Percentiles rank a stretch among this genome's conserved stretches.
These are phyloP conservation scores for Agrochola lota DNA, from an alignment of 2,888 invertebrate genomes.

Conservation along the genomic window DNA sequence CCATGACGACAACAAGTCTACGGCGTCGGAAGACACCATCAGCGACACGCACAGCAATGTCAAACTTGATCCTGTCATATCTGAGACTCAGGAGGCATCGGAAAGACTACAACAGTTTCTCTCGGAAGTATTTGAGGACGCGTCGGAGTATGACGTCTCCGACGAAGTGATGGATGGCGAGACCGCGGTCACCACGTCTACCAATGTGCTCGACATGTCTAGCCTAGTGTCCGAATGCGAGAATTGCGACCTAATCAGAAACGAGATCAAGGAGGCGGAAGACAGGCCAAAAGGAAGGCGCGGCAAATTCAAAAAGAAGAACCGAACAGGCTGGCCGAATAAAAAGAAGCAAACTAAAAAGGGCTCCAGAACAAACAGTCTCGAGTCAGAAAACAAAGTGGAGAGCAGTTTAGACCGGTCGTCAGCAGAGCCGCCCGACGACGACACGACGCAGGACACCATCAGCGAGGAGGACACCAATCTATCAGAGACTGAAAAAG, in stretches of 20 bases:
- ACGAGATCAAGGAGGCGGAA: conserved; percentile 79
- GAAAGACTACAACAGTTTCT: conserved; percentile 86
- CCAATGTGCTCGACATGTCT: conserved; percentile 85
- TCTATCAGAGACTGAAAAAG: conserved; percentile 75
- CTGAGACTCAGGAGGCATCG: conserved; percentile 81
- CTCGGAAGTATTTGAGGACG: conserved; percentile 86
- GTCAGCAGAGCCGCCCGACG: conserved; percentile 79
- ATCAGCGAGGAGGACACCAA: conserved; percentile 80
- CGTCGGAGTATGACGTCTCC: conserved; percentile 87
- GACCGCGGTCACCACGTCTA: conserved; percentile 78
- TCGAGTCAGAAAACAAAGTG: conserved; percentile 76
- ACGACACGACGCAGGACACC: conserved; percentile 80
- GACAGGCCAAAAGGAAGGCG: conserved; percentile 78
- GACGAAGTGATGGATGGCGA: conserved; percentile 84
- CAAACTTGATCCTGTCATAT: conserved; percentile 78
- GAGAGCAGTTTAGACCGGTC: conserved; percentile 81
- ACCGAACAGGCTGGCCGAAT: conserved; percentile 95
- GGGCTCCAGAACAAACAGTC: conserved; percentile 77
- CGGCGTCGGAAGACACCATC: conserved; percentile 86
- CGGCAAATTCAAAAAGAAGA: conserved; percentile 92
- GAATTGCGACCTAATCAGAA: conserved; percentile 83
- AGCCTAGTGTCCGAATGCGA: conserved; percentile 86
- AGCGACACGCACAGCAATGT: conserved; percentile 81
- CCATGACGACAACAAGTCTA: conserved; percentile 84
- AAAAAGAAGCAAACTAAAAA: conserved; percentile 85